Evolutionary conservation across 1,140 invertebrate genomes (phyloP).

Genomic region (Cotesia chilonis): DNA sequence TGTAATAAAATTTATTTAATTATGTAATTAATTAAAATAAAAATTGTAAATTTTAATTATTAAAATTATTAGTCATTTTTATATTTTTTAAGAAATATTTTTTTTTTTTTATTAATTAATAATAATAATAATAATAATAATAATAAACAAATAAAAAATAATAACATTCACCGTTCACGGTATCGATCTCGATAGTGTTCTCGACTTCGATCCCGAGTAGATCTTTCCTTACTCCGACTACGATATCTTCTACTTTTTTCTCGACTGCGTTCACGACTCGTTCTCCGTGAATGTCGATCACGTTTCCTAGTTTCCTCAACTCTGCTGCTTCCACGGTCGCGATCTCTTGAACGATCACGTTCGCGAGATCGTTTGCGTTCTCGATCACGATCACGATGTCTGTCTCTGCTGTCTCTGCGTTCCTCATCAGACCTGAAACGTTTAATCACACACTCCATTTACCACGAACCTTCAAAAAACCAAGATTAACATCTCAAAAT

Average conservation of each 20-base stretch:
- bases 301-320: slow-evolving; percentile 44
- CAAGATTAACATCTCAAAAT: background rate
- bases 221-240: slow-evolving; percentile 45
- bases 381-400: slow-evolving; percentile 54
- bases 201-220: slow-evolving; percentile 57
- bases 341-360: slow-evolving; percentile 49
- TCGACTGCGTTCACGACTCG: slow-evolving; percentile 51
- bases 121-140: slow-evolving; percentile 18
- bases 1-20: slow-evolving; percentile 42
- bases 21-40: background rate
- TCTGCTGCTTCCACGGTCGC: slow-evolving; percentile 19
- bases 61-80: no score
- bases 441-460: slow-evolving; percentile 46
- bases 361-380: slow-evolving; percentile 50
- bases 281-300: slow-evolving; percentile 52
- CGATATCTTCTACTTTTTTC: slow-evolving; percentile 50
- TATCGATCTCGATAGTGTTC: slow-evolving; percentile 54
- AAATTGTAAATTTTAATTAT: no score
- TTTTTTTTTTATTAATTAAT: slow-evolving; percentile 2
- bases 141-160: background rate
- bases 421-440: slow-evolving; percentile 60
- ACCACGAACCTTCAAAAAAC: background rate
- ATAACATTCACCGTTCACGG: slow-evolving; percentile 51
- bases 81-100: no score
- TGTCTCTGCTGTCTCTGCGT: slow-evolving; percentile 54